A percentile compares a stretch with the other conserved stretches of the same genome.
Conservation (phyloP, 1,140 invertebrate genomes). For the Brachionus rotundiformis region DNA sequence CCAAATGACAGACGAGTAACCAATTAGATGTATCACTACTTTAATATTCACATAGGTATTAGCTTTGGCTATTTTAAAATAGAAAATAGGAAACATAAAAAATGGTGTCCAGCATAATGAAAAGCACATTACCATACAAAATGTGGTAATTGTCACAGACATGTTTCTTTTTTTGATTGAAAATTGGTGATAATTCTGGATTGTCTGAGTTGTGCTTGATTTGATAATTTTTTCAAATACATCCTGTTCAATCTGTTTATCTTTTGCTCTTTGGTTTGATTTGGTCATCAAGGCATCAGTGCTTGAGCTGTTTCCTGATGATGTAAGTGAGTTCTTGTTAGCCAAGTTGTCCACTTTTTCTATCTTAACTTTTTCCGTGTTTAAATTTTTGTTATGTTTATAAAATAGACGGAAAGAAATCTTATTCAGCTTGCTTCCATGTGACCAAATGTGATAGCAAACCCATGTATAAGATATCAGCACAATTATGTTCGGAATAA, state of each 20-base stretch:
- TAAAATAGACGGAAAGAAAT: constrained; percentile 20
- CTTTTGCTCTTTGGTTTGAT: neutral
- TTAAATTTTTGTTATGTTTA: constrained; percentile 9
- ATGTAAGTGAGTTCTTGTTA: neutral
- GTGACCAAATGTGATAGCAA: constrained; percentile 48
- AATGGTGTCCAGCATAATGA: constrained; percentile 46
- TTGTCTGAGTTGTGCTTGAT: constrained; percentile 19
- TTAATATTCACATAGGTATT: constrained; percentile 12
- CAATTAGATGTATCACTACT: constrained; percentile 35
- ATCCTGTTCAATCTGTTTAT: neutral
- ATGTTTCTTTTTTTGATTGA: constrained; percentile 51
- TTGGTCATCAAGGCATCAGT: neutral
- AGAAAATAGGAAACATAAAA: constrained; percentile 47
- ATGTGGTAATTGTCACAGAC: constrained; percentile 43
- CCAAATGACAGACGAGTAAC: constrained; percentile 30
- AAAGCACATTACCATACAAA: constrained; percentile 49
- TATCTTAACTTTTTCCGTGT: neutral
- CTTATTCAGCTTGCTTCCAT: constrained; percentile 19
- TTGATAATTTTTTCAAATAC: constrained; percentile 8
- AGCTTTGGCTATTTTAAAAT: neutral
- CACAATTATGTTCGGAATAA: constrained; percentile 41
- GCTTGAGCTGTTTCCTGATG: neutral
- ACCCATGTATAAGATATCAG: constrained; percentile 23
- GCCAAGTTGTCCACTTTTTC: neutral
- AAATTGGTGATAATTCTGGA: constrained; percentile 51